Percentiles rank a stretch among this genome's conserved stretches.
These are phyloP conservation scores for Lethrus apterus DNA, from an alignment of 1,140 invertebrate genomes.

Conservation along the genomic window DNA sequence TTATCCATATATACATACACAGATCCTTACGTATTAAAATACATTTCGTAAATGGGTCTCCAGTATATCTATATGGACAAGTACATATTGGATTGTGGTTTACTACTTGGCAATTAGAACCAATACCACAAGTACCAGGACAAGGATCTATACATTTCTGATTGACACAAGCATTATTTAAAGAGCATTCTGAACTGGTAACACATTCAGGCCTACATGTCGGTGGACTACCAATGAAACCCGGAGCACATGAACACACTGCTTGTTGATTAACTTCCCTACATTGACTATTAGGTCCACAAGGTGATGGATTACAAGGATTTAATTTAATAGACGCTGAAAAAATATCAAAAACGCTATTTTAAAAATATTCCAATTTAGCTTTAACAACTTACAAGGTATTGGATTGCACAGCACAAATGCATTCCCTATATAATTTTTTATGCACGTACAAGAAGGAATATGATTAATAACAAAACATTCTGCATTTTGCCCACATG, in stretches of 20 bases:
- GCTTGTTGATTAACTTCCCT: conserved; percentile 32
- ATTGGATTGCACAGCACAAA: conserved; percentile 53
- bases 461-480: conserved; percentile 66
- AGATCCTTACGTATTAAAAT: conserved; percentile 11
- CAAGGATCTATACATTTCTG: conserved; percentile 57
- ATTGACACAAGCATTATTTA: conserved; percentile 50
- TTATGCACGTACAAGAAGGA: conserved; percentile 61
- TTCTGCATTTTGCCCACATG: conserved; percentile 61
- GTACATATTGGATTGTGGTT: conserved; percentile 57
- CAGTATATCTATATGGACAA: conserved; percentile 49
- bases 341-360: conserved; percentile 1
- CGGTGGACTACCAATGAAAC: conserved; percentile 45
- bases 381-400: conserved; percentile 38
- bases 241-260: conserved; percentile 44
- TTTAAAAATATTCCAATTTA: conserved; percentile 7
- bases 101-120: conserved; percentile 53
- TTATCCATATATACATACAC: background rate
- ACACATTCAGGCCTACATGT: conserved; percentile 53
- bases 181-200: conserved; percentile 52
- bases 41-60: conserved; percentile 44
- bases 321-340: conserved; percentile 23
- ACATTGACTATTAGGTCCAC: conserved; percentile 43
- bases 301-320: conserved; percentile 45
- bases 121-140: conserved; percentile 50
- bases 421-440: conserved; percentile 62